Percentiles rank a stretch among this genome's conserved stretches.
phyloP scores from a whole-genome alignment of 2,888 invertebrate species.

The Autographa gamma region DNA sequence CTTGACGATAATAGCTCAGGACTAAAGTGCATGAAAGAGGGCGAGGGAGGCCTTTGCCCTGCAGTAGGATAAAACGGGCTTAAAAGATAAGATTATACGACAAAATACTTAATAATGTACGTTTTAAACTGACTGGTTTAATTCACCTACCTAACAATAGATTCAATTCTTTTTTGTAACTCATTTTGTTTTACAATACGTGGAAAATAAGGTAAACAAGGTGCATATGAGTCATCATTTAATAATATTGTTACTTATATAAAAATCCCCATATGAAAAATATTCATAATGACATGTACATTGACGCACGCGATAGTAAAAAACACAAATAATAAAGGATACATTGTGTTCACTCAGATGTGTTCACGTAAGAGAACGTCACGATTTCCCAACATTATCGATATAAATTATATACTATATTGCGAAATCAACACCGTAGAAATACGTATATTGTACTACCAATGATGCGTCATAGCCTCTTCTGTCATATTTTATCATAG shows the following conservation, averaged over 20 bases:
- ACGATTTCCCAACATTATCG: slow-evolving; percentile 6
- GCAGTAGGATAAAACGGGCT: no score
- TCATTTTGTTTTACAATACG: background rate
- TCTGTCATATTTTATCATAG: slow-evolving; percentile 18
- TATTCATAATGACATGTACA: slow-evolving; percentile 6
- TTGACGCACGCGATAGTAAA: slow-evolving; percentile 25
- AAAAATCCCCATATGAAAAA: background rate
- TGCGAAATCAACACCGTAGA: slow-evolving; percentile 17
- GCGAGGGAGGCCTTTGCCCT: no score
- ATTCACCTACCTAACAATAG: background rate
- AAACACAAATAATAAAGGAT: slow-evolving; percentile 16
- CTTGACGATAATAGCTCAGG: no score
- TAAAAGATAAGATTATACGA: no score
- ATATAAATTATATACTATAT: slow-evolving; percentile 8
- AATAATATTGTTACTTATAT: background rate
- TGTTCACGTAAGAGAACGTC: slow-evolving; percentile 11
- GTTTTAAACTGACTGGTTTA: no score
- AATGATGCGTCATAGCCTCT: slow-evolving; percentile 33
- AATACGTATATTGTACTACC: slow-evolving; percentile 19
- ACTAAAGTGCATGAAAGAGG: no score
- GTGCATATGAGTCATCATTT: background rate
- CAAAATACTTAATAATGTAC: no score
- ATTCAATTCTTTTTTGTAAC: background rate
- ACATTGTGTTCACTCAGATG: slow-evolving; percentile 8
- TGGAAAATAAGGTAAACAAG: background rate